These are phyloP conservation scores for Heliconius erato DNA, from an alignment of 2,888 invertebrate genomes.

Conservation along the genomic window DNA sequence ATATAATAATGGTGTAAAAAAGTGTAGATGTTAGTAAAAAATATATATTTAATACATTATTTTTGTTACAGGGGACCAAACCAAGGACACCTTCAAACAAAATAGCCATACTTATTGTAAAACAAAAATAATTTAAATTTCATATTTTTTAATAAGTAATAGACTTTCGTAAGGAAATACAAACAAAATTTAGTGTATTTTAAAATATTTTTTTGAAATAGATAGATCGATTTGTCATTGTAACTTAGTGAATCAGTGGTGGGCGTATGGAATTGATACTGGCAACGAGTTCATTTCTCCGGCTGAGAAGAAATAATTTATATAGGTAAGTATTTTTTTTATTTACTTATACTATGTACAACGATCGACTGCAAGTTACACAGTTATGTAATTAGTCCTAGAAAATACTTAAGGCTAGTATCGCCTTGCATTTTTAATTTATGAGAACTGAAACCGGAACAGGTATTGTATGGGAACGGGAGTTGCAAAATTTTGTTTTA, in stretches of 20 bases:
- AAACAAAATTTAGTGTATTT: conserved; percentile 2
- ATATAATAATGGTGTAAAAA: no score
- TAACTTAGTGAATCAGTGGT: conserved; percentile 6
- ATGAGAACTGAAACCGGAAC: background rate
- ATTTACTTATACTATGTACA: background rate
- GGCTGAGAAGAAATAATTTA: conserved; percentile 20
- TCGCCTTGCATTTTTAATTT: background rate
- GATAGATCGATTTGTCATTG: conserved; percentile 11
- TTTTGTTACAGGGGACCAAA: conserved; percentile 81
- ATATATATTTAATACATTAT: conserved; percentile 38
- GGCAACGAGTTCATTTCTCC: conserved; percentile 22
- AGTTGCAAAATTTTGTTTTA: background rate
- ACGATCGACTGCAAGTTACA: background rate
- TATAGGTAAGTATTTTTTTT: conserved; percentile 31
- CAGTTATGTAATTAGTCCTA: background rate
- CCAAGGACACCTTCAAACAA: conserved; percentile 47
- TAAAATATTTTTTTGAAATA: conserved; percentile 1
- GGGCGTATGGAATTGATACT: conserved; percentile 43
- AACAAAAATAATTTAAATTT: background rate
- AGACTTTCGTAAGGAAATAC: conserved; percentile 31
- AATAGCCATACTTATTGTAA: conserved; percentile 11
- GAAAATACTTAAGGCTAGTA: background rate
- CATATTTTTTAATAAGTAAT: background rate
- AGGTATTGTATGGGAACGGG: background rate
- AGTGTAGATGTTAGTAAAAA: background rate